Percentiles rank a stretch among this genome's conserved stretches.
Conservation (phyloP, 1,140 invertebrate genomes). For the Drosophila kikkawai region DNA sequence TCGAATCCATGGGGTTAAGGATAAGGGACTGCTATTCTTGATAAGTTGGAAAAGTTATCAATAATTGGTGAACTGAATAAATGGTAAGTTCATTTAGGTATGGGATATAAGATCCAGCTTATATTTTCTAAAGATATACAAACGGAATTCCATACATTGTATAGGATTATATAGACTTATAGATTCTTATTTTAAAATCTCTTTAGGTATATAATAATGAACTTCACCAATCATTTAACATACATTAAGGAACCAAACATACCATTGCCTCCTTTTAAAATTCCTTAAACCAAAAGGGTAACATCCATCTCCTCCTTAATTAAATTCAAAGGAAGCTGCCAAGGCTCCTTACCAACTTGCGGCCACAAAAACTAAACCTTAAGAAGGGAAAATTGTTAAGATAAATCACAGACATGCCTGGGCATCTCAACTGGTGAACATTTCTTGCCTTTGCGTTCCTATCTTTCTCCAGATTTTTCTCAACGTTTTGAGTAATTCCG, state of each 20-base stretch:
- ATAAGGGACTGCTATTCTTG: too few relatives aligned
- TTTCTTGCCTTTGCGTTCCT: slow-evolving; percentile 34
- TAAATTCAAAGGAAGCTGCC: slow-evolving; percentile 19
- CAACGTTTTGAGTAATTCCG: slow-evolving; percentile 72
- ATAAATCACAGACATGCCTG: slow-evolving; percentile 61
- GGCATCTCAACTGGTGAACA: slow-evolving; percentile 33
- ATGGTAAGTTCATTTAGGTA: slow-evolving; percentile 2
- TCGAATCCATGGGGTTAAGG: not conserved
- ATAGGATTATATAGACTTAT: not conserved
- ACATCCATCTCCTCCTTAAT: slow-evolving; percentile 11
- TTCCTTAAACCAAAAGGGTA: not conserved
- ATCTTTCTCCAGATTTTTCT: slow-evolving; percentile 57
- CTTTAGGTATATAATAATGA: not conserved
- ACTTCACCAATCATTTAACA: not conserved
- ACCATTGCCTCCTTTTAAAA: not conserved
- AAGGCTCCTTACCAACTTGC: not conserved
- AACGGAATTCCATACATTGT: not conserved
- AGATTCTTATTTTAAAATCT: not conserved
- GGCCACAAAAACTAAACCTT: not conserved
- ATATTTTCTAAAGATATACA: not conserved
- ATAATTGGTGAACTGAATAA: not conserved
- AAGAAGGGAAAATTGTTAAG: slow-evolving; percentile 16
- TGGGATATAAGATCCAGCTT: not conserved
- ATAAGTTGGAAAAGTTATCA: too few relatives aligned
- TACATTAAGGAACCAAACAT: not conserved